Conservation (phyloP, 2,797 vertebrate genomes). For the Discoglossus pictus region DNA sequence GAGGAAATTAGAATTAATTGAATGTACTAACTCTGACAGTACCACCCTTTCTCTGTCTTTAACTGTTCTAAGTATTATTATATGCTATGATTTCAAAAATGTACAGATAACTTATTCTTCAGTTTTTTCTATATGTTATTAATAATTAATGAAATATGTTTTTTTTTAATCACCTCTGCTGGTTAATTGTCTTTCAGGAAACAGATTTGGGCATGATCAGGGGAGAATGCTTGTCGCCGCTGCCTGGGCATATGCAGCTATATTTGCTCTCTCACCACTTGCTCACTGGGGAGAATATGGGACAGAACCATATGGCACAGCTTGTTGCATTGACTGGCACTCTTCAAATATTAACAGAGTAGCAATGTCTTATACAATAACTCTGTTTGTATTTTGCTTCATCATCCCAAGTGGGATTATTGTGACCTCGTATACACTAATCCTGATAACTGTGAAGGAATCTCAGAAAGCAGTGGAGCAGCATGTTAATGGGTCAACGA, state of each 20-base stretch:
- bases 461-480: slow-evolving; percentile 73
- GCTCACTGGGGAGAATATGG: slow-evolving; percentile 77
- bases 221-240: slow-evolving; percentile 67
- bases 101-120: too few relatives aligned
- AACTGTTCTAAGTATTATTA: too few relatives aligned
- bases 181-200: slow-evolving; percentile 63
- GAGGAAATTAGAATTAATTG: too few relatives aligned
- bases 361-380: slow-evolving; percentile 70
- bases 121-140: too few relatives aligned
- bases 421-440: slow-evolving; percentile 71
- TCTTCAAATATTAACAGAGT: slow-evolving; percentile 64
- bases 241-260: slow-evolving; percentile 71
- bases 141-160: not conserved
- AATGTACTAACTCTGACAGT: too few relatives aligned
- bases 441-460: slow-evolving; percentile 70
- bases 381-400: slow-evolving; percentile 77
- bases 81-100: too few relatives aligned
- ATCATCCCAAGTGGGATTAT: slow-evolving; percentile 76
- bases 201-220: slow-evolving; percentile 69
- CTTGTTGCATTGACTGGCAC: slow-evolving; percentile 80
- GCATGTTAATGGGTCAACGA: slow-evolving; percentile 60
- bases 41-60: too few relatives aligned
- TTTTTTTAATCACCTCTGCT: not conserved
- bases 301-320: slow-evolving; percentile 78
- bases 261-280: slow-evolving; percentile 75